These are phyloP conservation scores for Lepidotrigona ventralis DNA, from an alignment of 1,140 invertebrate species.

Conservation along the genomic window DNA sequence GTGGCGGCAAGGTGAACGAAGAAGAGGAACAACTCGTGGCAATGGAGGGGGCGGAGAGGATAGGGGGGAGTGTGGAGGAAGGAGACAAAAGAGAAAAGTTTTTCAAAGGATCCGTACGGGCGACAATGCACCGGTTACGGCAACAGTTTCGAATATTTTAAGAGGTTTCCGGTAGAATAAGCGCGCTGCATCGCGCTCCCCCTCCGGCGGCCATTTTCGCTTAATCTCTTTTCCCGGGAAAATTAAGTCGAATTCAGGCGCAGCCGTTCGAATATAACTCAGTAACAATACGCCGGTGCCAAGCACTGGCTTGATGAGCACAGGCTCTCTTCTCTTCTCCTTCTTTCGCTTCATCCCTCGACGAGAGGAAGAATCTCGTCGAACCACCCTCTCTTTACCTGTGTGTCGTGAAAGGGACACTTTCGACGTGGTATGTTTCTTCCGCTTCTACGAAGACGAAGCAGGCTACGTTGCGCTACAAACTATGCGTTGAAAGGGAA, in stretches of 20 bases:
- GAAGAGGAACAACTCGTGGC: neutral
- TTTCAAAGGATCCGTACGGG: conserved; percentile 5
- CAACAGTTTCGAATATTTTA: conserved; percentile 66
- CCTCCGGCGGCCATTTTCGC: conserved; percentile 62
- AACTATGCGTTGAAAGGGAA: neutral
- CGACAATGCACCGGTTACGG: conserved; percentile 41
- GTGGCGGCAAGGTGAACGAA: neutral
- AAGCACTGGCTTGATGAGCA: conserved; percentile 45
- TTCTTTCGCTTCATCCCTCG: neutral
- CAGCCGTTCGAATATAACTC: conserved; percentile 68
- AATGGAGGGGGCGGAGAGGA: neutral
- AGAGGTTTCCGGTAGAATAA: conserved; percentile 63
- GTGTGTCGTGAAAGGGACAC: conserved; percentile 4
- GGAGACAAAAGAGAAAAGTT: neutral
- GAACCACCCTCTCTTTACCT: conserved; percentile 39
- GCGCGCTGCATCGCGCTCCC: conserved; percentile 47
- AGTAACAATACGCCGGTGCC: conserved; percentile 64
- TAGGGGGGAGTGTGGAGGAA: no score
- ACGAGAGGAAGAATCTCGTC: conserved; percentile 32
- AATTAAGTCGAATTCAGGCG: conserved; percentile 71
- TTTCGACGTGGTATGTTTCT: neutral
- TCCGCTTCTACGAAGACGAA: neutral
- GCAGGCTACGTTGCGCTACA: neutral
- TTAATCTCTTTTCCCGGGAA: conserved; percentile 72
- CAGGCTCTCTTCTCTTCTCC: conserved; percentile 28